Evolutionary conservation across 1,140 invertebrate species (phyloP).

Genomic region (Atta colombica): DNA sequence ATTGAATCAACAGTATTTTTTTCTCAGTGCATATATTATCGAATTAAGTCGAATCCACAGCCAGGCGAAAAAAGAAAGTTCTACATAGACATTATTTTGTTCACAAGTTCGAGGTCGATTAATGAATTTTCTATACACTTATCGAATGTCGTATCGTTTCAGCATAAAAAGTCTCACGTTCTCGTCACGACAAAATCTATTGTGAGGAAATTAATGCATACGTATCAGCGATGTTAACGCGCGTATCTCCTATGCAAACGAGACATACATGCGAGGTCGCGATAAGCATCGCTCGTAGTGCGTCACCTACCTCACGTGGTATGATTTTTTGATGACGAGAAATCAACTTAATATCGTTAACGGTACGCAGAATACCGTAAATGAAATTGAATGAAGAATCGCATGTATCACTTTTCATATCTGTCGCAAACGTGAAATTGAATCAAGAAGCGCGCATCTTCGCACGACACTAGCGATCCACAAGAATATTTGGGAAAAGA

Average conservation of each 20-base stretch:
- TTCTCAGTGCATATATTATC: not conserved
- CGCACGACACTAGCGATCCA: conserved; percentile 31
- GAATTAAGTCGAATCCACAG: not conserved
- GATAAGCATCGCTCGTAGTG: conserved; percentile 26
- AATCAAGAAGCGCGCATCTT: conserved; percentile 35
- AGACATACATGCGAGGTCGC: not conserved
- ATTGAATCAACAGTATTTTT: no score
- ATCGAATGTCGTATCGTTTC: conserved; percentile 1
- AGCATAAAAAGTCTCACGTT: conserved; percentile 55
- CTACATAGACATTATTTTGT: not conserved
- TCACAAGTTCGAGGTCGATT: conserved; percentile 27
- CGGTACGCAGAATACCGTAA: conserved; percentile 59
- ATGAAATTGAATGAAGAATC: conserved; percentile 46
- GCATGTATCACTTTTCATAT: conserved; percentile 39
- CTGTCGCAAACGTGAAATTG: conserved; percentile 1
- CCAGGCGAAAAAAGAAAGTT: not conserved
- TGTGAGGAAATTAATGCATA: conserved; percentile 57
- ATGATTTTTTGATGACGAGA: conserved; percentile 9
- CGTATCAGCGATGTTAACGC: conserved; percentile 48
- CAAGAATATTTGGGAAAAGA: conserved; percentile 39
- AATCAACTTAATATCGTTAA: conserved; percentile 44
- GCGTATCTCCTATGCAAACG: conserved; percentile 55
- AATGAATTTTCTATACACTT: conserved; percentile 50
- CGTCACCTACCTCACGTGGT: conserved; percentile 17
- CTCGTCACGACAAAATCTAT: conserved; percentile 64